Evolutionary conservation across 2,888 invertebrate genomes (phyloP).

Genomic region (Tetragonula carbonaria): DNA sequence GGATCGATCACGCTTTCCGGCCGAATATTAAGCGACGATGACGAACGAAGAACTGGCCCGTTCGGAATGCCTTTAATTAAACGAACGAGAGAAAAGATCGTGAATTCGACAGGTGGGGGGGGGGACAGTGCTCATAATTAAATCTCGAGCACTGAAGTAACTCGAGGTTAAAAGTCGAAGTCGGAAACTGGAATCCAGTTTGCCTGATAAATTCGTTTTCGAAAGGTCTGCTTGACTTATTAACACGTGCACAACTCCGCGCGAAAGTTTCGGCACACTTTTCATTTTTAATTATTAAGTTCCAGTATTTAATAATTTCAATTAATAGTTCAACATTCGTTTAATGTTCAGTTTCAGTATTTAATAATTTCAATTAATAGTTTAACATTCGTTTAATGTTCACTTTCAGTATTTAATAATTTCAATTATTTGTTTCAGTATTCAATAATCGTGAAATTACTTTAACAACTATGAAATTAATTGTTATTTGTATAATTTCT

Average conservation of each 20-base stretch:
- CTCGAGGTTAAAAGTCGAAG: not conserved
- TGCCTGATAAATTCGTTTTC: slow-evolving; percentile 23
- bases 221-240: slow-evolving; percentile 11
- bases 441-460: no score
- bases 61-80: slow-evolving; percentile 42
- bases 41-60: slow-evolving; percentile 11
- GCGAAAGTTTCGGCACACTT: no score
- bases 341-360: no score
- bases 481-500: no score
- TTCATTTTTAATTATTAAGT: no score
- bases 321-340: no score
- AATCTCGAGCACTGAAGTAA: slow-evolving; percentile 7
- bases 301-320: no score
- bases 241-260: not conserved
- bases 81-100: slow-evolving; percentile 7
- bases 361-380: no score
- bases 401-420: no score
- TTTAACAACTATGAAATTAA: no score
- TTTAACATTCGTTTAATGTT: no score
- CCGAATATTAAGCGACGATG: slow-evolving; percentile 41
- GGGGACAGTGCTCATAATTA: slow-evolving; percentile 33
- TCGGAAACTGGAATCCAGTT: slow-evolving; percentile 22
- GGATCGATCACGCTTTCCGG: slow-evolving; percentile 30
- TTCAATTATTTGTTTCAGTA: no score
- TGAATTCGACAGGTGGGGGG: slow-evolving; percentile 22